Evolutionary conservation across 2,888 invertebrate genomes (phyloP).

Genomic region (Mesoligia furuncula): DNA sequence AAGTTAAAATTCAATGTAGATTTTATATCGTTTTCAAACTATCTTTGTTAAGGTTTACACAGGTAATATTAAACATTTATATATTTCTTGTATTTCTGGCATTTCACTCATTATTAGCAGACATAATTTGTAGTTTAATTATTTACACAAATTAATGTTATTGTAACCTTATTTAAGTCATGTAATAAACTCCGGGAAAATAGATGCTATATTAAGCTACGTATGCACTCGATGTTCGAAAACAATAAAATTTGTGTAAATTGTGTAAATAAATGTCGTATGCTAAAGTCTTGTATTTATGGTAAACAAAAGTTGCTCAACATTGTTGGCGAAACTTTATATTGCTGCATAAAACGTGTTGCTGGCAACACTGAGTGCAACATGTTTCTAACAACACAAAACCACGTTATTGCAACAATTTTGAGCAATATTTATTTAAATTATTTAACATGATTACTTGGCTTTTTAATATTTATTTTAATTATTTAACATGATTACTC

Average conservation of each 20-base stretch:
- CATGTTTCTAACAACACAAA: not conserved
- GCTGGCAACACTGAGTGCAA: not conserved
- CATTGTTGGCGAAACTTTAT: not conserved
- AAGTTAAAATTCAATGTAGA: constrained; percentile 17
- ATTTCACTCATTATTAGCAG: constrained; percentile 22
- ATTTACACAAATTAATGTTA: constrained; percentile 31
- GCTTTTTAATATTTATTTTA: constrained; percentile 3
- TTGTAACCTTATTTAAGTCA: constrained; percentile 1
- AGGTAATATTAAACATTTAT: constrained; percentile 10
- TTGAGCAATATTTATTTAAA: constrained; percentile 25
- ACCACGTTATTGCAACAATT: not conserved
- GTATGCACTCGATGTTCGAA: constrained; percentile 12
- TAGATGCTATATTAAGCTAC: constrained; percentile 24
- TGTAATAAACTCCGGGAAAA: constrained; percentile 5
- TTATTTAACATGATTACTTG: not conserved
- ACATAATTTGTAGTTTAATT: constrained; percentile 28
- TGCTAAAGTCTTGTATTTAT: not conserved
- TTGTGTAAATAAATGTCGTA: constrained; percentile 52
- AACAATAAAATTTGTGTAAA: constrained; percentile 30
- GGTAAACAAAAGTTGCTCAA: constrained; percentile 3
- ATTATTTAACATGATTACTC: not conserved
- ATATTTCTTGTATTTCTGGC: constrained; percentile 13
- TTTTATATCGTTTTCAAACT: constrained; percentile 28
- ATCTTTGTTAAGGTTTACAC: not conserved
- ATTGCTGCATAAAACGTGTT: not conserved